A percentile compares a stretch with the other conserved stretches of the same genome.
Conservation (phyloP, 2,888 invertebrate species). For the Schrankia costaestrigalis region DNA sequence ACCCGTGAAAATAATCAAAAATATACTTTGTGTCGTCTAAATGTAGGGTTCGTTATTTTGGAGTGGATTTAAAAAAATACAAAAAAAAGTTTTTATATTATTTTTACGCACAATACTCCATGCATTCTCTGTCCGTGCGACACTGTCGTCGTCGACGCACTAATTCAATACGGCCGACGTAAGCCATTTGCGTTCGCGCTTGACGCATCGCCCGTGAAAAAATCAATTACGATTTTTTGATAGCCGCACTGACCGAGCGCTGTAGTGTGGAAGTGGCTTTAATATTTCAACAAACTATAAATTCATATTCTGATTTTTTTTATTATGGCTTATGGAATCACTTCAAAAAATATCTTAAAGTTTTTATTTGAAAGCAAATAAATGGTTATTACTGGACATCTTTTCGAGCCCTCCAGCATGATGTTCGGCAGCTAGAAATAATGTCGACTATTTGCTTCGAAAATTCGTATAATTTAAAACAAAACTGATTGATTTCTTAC, state of each 20-base stretch:
- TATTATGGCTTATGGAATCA: background rate
- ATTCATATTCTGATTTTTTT: background rate
- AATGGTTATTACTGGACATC: too few relatives aligned
- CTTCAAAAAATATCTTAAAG: too few relatives aligned
- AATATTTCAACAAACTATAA: background rate
- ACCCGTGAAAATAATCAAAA: too few relatives aligned
- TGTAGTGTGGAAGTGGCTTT: constrained; percentile 39
- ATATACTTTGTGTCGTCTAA: too few relatives aligned
- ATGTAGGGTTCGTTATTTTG: too few relatives aligned
- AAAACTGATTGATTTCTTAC: too few relatives aligned
- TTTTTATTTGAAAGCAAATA: too few relatives aligned
- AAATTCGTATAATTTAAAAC: too few relatives aligned
- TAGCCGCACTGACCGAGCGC: constrained; percentile 53
- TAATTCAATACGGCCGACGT: constrained; percentile 79
- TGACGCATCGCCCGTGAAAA: constrained; percentile 78
- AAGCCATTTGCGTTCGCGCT: constrained; percentile 78
- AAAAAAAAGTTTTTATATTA: background rate
- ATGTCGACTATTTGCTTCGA: too few relatives aligned
- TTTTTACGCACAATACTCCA: constrained; percentile 35
- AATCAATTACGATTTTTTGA: constrained; percentile 78
- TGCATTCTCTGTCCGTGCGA: constrained; percentile 39
- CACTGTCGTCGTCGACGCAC: constrained; percentile 70
- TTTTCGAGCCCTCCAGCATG: too few relatives aligned
- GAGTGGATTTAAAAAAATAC: too few relatives aligned
- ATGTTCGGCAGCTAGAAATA: too few relatives aligned